These are phyloP conservation scores for human (Homo sapiens) DNA, from an alignment of 2,113 vertebrate species.

Conservation along the genomic window GRCh38 chr1:49145001-49145500, in stretches of 20 bases:
- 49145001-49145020: neutral
- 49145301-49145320: neutral
- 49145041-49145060: neutral
- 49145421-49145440: constrained; percentile 2
- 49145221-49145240: neutral
- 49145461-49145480: neutral
- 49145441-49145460: neutral
- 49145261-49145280: neutral
- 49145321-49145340: neutral
- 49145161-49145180: constrained; percentile 4
- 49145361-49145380: neutral
- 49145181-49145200: neutral
- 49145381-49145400: neutral
- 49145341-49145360: neutral
- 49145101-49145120: neutral
- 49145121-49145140: neutral
- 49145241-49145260: neutral
- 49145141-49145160: neutral
- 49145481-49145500: neutral
- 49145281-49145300: neutral
- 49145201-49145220: neutral
- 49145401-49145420: neutral
- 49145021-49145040: neutral
- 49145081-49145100: neutral
- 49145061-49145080: neutral